Percentiles rank a stretch among this genome's conserved stretches.
Evolutionary conservation across 2,113 vertebrate species (phyloP).

Genomic region (Cephalopterus ornatus): DNA sequence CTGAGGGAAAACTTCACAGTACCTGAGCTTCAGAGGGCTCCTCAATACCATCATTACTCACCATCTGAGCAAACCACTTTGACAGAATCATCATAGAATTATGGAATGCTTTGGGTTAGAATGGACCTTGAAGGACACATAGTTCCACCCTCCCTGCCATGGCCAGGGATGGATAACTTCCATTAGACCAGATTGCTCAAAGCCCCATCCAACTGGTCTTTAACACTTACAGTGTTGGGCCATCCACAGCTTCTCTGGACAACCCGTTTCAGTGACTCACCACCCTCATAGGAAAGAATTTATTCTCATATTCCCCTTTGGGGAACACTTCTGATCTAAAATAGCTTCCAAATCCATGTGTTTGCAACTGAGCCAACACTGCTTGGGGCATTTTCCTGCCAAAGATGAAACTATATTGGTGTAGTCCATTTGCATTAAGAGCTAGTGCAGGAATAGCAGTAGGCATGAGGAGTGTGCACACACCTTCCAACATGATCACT

Average conservation of each 20-base stretch:
- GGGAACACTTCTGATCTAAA: background rate
- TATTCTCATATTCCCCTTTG: background rate
- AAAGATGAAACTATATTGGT: background rate
- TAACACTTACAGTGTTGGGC: background rate
- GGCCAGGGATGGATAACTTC: background rate
- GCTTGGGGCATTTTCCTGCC: background rate
- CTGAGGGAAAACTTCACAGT: background rate
- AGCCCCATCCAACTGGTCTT: background rate
- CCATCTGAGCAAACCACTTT: background rate
- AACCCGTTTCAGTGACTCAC: background rate
- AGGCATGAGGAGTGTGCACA: background rate
- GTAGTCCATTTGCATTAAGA: background rate
- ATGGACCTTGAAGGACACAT: background rate
- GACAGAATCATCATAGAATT: background rate
- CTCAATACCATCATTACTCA: background rate
- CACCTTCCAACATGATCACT: background rate
- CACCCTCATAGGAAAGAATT: background rate
- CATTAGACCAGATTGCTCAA: background rate
- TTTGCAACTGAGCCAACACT: background rate
- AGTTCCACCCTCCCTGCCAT: rapidly evolving
- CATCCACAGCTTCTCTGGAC: background rate
- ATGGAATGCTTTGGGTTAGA: background rate
- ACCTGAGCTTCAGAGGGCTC: background rate
- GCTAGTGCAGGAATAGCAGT: background rate
- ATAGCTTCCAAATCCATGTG: background rate